A percentile compares a stretch with the other conserved stretches of the same genome.
These are phyloP conservation scores for Agriotes lineatus DNA, from an alignment of 2,888 invertebrate genomes.

Conservation along the genomic window DNA sequence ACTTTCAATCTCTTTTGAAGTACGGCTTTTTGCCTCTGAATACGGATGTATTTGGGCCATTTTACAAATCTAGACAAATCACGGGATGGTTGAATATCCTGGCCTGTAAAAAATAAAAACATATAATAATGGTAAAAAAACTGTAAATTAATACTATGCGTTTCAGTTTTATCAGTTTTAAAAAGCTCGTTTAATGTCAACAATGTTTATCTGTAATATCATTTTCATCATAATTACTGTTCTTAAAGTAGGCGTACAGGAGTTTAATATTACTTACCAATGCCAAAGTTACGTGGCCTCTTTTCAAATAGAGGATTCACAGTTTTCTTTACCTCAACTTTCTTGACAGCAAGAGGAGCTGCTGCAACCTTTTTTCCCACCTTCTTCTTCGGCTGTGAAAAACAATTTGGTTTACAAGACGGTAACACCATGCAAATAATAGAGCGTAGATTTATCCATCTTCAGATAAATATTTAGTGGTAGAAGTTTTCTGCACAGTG, in stretches of 20 bases:
- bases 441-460: no score
- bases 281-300: conserved; percentile 96
- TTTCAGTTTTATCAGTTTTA: conserved; percentile 69
- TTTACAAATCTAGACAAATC: conserved; percentile 97
- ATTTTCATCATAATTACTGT: conserved; percentile 37
- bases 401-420: conserved; percentile 11
- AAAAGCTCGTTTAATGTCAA: conserved; percentile 71
- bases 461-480: conserved; percentile 22
- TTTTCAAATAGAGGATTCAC: conserved; percentile 98
- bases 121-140: no score
- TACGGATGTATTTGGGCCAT: conserved; percentile 99
- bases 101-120: no score
- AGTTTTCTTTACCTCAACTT: conserved; percentile 91
- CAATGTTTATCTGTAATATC: conserved; percentile 38
- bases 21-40: conserved; percentile 96
- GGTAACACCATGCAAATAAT: no score
- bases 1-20: conserved; percentile 97
- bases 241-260: no score
- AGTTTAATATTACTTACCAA: conserved; percentile 82
- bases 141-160: no score
- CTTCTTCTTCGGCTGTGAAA: conserved; percentile 87
- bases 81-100: conserved; percentile 97
- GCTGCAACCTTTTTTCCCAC: conserved; percentile 96
- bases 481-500: conserved; percentile 24
- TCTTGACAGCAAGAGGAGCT: conserved; percentile 92